Evolutionary conservation across 2,797 vertebrate genomes (phyloP).

Genomic region (Esox masquinongy): DNA sequence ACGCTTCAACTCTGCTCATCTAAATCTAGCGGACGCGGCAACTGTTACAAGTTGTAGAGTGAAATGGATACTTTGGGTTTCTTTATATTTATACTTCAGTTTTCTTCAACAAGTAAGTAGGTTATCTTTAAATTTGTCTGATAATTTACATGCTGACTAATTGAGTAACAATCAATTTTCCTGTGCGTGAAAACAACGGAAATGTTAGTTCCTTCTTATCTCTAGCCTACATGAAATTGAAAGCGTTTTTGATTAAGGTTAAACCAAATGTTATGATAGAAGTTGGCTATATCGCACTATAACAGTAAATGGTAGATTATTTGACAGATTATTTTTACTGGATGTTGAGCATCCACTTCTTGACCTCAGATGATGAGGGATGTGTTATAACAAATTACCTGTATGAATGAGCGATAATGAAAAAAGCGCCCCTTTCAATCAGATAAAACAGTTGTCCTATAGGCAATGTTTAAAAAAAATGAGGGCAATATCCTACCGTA

Average conservation of each 20-base stretch:
- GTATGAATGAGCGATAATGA: neutral
- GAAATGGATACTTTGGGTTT: slow-evolving; percentile 82
- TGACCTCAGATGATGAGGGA: neutral
- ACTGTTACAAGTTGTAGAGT: slow-evolving; percentile 57
- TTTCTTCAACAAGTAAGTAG: slow-evolving; percentile 80
- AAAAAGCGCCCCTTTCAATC: neutral
- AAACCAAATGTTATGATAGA: neutral
- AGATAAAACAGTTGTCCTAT: neutral
- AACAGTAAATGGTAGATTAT: neutral
- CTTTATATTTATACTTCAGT: slow-evolving; percentile 68
- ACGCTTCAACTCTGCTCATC: slow-evolving; percentile 80
- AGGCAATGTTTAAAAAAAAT: neutral
- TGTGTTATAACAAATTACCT: neutral
- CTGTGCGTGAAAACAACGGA: slow-evolving; percentile 23
- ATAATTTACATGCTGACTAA: neutral
- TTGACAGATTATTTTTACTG: neutral
- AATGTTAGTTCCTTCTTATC: slow-evolving; percentile 28
- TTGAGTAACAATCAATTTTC: neutral
- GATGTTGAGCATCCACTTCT: neutral
- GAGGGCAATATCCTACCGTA: neutral
- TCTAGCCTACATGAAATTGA: neutral
- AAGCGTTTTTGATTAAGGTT: neutral
- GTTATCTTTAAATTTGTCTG: neutral
- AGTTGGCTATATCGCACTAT: neutral
- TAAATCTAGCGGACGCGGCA: slow-evolving; percentile 72